phyloP scores from a whole-genome alignment of 2,888 invertebrate species.

The Torymus tubicola region DNA sequence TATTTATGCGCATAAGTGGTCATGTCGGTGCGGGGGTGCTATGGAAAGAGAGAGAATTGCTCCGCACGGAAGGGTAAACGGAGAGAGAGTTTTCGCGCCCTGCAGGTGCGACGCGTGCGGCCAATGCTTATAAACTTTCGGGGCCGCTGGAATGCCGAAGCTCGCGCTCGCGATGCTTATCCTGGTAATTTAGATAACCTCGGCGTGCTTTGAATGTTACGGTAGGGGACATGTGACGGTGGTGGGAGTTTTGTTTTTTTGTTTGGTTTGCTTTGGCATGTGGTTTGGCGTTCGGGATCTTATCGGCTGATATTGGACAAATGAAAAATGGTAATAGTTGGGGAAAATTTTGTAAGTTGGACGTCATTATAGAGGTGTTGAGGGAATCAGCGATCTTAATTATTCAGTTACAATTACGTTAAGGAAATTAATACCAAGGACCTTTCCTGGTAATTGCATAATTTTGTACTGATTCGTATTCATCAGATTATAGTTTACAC shows the following conservation, averaged over 20 bases:
- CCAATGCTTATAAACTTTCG: neutral
- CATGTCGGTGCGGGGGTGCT: neutral
- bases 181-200: neutral
- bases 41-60: neutral
- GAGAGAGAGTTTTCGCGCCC: constrained; percentile 9
- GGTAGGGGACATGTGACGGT: too few species aligned
- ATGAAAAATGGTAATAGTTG: too few species aligned
- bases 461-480: neutral
- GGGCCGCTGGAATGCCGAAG: neutral
- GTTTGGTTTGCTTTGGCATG: too few species aligned
- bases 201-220: constrained; percentile 10
- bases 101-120: neutral
- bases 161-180: neutral
- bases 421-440: neutral
- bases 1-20: constrained; percentile 30
- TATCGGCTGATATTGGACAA: too few species aligned
- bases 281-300: too few species aligned
- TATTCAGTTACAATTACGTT: too few species aligned
- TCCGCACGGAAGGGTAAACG: constrained; percentile 12
- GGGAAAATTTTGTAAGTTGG: too few species aligned
- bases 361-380: too few species aligned
- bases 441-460: neutral
- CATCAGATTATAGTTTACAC: neutral
- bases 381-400: too few species aligned
- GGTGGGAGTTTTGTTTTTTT: too few species aligned